phyloP scores from a whole-genome alignment of 1,140 invertebrate species.

The Mesaphorura yosii region DNA sequence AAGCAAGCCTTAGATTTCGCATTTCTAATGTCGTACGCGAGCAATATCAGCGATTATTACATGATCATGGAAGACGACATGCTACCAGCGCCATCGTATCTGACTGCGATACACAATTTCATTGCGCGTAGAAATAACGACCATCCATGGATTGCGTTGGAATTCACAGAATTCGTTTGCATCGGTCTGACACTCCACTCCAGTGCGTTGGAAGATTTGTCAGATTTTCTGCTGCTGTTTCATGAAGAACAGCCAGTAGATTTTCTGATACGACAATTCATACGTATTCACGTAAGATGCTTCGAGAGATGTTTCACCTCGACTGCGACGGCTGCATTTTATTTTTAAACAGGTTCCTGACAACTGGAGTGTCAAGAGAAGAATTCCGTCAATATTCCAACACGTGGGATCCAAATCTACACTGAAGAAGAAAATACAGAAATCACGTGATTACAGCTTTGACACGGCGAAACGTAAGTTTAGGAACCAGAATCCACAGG shows the following conservation, averaged over 20 bases:
- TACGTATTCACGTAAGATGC: constrained; percentile 7
- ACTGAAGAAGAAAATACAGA: constrained; percentile 27
- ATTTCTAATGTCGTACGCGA: constrained; percentile 24
- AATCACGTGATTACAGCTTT: constrained; percentile 23
- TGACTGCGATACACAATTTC: constrained; percentile 23
- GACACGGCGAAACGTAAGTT: constrained; percentile 23
- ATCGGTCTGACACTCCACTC: constrained; percentile 26
- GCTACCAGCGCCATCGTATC: constrained; percentile 16
- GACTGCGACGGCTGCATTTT: neutral
- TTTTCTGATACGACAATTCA: constrained; percentile 18
- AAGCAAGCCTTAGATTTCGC: constrained; percentile 31
- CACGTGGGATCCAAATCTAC: constrained; percentile 28
- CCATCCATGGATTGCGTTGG: constrained; percentile 23
- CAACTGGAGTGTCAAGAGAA: constrained; percentile 7
- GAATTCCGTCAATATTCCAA: constrained; percentile 28
- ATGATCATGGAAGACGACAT: constrained; percentile 30
- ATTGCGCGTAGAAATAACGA: neutral
- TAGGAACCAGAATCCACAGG: constrained; percentile 20
- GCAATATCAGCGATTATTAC: constrained; percentile 22
- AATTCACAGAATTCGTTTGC: constrained; percentile 25
- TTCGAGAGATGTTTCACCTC: neutral
- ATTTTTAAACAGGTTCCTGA: constrained; percentile 18
- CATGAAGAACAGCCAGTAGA: constrained; percentile 29
- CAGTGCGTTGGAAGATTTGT: constrained; percentile 15
- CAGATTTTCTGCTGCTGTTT: constrained; percentile 23